Evolutionary conservation across 2,113 vertebrate genomes (phyloP), one percentile per base, ranked within the genome.

Genomic region (Menura novaehollandiae): DNA sequence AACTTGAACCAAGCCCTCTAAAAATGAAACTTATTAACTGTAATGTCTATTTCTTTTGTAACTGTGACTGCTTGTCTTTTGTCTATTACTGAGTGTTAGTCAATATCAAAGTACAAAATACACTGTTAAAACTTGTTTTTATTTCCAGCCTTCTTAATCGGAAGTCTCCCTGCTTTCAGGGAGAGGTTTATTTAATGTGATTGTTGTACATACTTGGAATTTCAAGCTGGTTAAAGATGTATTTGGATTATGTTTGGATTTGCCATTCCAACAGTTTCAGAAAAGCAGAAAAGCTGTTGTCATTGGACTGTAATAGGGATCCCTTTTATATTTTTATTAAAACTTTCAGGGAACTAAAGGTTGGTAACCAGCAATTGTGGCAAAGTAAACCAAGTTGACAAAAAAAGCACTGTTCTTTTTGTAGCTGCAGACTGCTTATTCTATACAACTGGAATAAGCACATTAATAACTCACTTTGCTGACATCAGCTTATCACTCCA

Each of bases 231-330:
- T 88, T 83, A 83, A 83, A 90, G 52, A 83, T 71, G 10, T 94
- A 80, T 77, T 79, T 91, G 37, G 43, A 63, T 95, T 89, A 56
- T 71, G 43, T 69, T 93, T 88, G 71, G 44, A 90, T 91, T 88
- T 93, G 88, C 46, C 83, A 69, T 93, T 94, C 88, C 88, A 75
- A 15, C 37, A 68, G 28, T 73, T 89, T 73, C 53, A 76, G 53
- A 93, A 89, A 94, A 95, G 68, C 73, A 94, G 81, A 78, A 75
- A 69, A 90, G 14, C 32, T 94, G 46, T 83, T 97, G 78, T 83
- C 23, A 33, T 69, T 96, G 92, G 75, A 69, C 63, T 88, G 46
- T 73, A 69, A 58, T 35, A 58, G 37, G 26, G 14, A 85, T 90
- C 30, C 10, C 28, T 91, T 85, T 69, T 69, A 28, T 75, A 13